phyloP scores from a whole-genome alignment of 2,888 invertebrate genomes.

The Lithosia quadra region DNA sequence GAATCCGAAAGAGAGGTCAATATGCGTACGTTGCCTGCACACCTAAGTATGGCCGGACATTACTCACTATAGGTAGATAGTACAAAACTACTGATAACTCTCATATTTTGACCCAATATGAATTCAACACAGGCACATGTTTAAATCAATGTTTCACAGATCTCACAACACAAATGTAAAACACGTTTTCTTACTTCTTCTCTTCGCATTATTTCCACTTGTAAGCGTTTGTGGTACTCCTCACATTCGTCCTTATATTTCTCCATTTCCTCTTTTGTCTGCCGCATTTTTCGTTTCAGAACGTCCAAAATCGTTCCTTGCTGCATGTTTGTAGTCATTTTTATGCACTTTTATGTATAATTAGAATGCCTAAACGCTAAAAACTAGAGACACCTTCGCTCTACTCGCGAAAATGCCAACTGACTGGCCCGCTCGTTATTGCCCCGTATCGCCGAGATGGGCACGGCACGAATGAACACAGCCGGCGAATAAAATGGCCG shows the following conservation, averaged over 20 bases:
- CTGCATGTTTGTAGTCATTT: conserved; percentile 96
- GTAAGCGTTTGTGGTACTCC: conserved; percentile 97
- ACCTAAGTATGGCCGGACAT: conserved; percentile 87
- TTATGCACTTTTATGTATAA: conserved; percentile 80
- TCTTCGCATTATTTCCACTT: conserved; percentile 97
- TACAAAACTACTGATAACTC: conserved; percentile 78
- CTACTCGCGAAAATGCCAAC: conserved; percentile 87
- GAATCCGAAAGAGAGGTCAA: conserved; percentile 81
- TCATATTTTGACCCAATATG: conserved; percentile 62
- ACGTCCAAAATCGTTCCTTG: conserved; percentile 98
- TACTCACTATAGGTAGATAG: conserved; percentile 86
- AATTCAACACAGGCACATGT: conserved; percentile 67
- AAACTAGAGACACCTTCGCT: conserved; percentile 84
- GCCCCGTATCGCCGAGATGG: conserved; percentile 83
- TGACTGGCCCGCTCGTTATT: conserved; percentile 79
- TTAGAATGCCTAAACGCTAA: conserved; percentile 75
- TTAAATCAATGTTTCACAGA: conserved; percentile 62
- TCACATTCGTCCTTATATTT: conserved; percentile 99
- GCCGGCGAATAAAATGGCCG: conserved; percentile 87
- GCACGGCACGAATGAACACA: conserved; percentile 84
- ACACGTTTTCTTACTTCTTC: conserved; percentile 96
- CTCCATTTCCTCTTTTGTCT: conserved; percentile 99
- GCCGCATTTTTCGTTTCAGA: conserved; percentile 99
- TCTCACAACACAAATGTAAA: conserved; percentile 74
- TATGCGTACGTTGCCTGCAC: conserved; percentile 86